Percentiles rank a stretch among this genome's conserved stretches.
These are phyloP conservation scores for Neomorphus geoffroyi DNA, from an alignment of 2,797 vertebrate species.

Conservation along the genomic window DNA sequence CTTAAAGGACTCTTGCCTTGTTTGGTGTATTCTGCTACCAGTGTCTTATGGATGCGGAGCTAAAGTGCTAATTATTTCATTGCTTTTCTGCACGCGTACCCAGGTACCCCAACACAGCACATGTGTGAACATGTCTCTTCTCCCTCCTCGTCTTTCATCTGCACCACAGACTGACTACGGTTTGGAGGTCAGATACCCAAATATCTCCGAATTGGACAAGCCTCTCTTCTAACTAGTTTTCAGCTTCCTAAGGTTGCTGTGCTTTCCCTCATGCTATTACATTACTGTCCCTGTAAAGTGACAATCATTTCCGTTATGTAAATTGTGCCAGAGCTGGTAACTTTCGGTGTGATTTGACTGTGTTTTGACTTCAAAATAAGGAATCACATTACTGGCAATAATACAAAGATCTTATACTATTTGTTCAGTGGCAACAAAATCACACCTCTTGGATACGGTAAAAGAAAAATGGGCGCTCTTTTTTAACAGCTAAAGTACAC, in stretches of 20 bases:
- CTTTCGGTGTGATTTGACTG: neutral
- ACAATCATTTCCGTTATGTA: neutral
- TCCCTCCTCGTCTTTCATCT: neutral
- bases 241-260: neutral
- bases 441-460: neutral
- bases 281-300: neutral
- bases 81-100: neutral
- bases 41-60: neutral
- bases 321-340: neutral
- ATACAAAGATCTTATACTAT: neutral
- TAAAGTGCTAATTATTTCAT: neutral
- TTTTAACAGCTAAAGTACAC: neutral
- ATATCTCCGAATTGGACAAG: neutral
- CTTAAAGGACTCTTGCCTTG: neutral
- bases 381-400: neutral
- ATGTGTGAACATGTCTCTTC: neutral
- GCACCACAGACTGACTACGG: neutral
- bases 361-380: neutral
- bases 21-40: neutral
- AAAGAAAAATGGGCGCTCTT: neutral
- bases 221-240: neutral
- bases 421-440: neutral
- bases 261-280: neutral
- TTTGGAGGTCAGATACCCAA: neutral
- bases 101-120: neutral